Conservation (phyloP, 1,140 invertebrate genomes). For the Sycobia sp. region DNA sequence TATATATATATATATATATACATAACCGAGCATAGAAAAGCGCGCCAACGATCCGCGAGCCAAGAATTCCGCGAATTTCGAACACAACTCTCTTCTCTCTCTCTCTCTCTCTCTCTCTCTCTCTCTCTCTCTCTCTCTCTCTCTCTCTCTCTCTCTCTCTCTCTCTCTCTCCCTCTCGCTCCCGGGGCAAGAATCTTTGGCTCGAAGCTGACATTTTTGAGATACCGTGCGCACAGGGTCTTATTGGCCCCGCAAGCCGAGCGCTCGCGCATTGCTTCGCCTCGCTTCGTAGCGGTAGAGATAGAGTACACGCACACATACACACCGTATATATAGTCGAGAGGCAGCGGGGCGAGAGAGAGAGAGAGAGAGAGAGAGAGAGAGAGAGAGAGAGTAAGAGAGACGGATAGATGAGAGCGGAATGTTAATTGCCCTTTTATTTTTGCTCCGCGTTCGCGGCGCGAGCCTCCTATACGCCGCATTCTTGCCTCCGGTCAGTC, state of each 20-base stretch:
- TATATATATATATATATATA: no score
- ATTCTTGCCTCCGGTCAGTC: conserved; percentile 18
- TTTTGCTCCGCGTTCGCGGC: conserved; percentile 42
- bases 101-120: no score
- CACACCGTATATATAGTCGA: no score
- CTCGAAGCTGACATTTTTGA: conserved; percentile 46
- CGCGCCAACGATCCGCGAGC: conserved; percentile 17
- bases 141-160: no score
- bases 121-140: no score
- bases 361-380: neutral
- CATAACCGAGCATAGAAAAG: conserved; percentile 11
- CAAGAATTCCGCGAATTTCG: conserved; percentile 50
- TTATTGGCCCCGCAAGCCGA: no score
- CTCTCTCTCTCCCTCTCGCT: no score
- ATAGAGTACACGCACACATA: neutral
- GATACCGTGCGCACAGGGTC: conserved; percentile 33
- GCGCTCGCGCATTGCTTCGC: conserved; percentile 29
- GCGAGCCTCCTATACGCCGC: conserved; percentile 1
- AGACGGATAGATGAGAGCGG: conserved; percentile 35
- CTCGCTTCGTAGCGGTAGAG: conserved; percentile 14
- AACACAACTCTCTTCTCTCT: no score
- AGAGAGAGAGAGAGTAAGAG: conserved; percentile 10
- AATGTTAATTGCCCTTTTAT: conserved; percentile 47
- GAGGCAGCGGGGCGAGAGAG: no score
- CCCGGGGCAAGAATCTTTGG: conserved; percentile 41